These are phyloP conservation scores for Hirundo rustica DNA, from an alignment of 2,797 vertebrate species.

Conservation along the genomic window DNA sequence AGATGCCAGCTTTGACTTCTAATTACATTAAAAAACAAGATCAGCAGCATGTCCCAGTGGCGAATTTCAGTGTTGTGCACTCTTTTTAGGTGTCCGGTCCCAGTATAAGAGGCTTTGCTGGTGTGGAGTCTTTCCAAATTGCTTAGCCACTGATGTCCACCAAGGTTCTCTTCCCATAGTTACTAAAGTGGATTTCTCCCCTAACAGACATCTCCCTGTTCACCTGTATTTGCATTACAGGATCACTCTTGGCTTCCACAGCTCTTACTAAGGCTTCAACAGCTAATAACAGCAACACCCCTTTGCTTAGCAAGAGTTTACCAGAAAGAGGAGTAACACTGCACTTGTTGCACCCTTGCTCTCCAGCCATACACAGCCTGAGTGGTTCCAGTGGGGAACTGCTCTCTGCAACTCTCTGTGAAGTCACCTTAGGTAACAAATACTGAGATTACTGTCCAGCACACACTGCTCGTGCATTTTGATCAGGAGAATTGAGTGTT, in stretches of 20 bases:
- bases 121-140: neutral
- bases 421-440: neutral
- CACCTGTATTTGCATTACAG: accelerated
- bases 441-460: neutral
- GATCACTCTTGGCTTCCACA: neutral
- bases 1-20: neutral
- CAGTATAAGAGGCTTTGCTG: neutral
- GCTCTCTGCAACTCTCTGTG: neutral
- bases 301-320: neutral
- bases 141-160: neutral
- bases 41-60: neutral
- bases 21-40: neutral
- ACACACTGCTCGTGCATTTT: neutral
- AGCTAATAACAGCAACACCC: neutral
- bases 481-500: neutral
- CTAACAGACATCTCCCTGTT: neutral
- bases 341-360: neutral
- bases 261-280: neutral
- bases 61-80: neutral
- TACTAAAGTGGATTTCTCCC: neutral
- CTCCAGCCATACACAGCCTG: accelerated
- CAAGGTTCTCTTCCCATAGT: neutral
- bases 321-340: neutral
- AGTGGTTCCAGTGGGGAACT: neutral
- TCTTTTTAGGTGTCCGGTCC: neutral